Conservation (phyloP, 1,140 invertebrate species). For the Caenorhabditis remanei region DNA sequence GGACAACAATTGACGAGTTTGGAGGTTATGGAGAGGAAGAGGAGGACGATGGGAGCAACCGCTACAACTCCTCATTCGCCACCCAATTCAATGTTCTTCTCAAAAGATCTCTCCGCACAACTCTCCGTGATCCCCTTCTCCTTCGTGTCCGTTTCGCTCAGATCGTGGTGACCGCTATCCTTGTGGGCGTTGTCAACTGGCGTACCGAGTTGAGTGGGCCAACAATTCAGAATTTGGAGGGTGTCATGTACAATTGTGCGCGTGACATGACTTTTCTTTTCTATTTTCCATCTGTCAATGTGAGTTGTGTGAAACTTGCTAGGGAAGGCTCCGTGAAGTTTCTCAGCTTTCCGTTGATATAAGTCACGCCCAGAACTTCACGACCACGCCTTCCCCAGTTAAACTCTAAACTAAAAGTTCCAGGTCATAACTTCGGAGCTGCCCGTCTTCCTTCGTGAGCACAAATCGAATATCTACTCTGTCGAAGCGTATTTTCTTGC, state of each 20-base stretch:
- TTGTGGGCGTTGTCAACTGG: conserved; percentile 64
- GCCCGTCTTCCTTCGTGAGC: conserved; percentile 90
- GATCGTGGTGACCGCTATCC: conserved; percentile 77
- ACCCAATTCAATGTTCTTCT: conserved; percentile 88
- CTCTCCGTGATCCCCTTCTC: conserved; percentile 89
- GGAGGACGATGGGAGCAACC: conserved; percentile 32
- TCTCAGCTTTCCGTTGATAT: neutral
- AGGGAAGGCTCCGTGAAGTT: no score
- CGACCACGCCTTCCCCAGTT: conserved; percentile 89
- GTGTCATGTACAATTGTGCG: conserved; percentile 90
- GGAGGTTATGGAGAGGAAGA: conserved; percentile 32
- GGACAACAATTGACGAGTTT: conserved; percentile 78
- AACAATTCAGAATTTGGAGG: conserved; percentile 93
- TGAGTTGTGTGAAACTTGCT: no score
- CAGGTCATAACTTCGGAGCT: conserved; percentile 92
- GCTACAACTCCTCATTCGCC: conserved; percentile 84
- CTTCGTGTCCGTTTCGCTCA: conserved; percentile 89
- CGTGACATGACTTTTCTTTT: conserved; percentile 84
- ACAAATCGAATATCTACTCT: conserved; percentile 91
- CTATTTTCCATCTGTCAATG: conserved; percentile 74
- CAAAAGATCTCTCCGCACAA: conserved; percentile 89
- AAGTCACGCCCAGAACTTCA: no score
- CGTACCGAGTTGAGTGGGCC: conserved; percentile 76
- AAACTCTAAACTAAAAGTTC: conserved; percentile 79
- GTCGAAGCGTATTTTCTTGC: conserved; percentile 91